Base-by-base conservation (phyloP, 2,113 vertebrate species). In the Gulo gulo region DNA sequence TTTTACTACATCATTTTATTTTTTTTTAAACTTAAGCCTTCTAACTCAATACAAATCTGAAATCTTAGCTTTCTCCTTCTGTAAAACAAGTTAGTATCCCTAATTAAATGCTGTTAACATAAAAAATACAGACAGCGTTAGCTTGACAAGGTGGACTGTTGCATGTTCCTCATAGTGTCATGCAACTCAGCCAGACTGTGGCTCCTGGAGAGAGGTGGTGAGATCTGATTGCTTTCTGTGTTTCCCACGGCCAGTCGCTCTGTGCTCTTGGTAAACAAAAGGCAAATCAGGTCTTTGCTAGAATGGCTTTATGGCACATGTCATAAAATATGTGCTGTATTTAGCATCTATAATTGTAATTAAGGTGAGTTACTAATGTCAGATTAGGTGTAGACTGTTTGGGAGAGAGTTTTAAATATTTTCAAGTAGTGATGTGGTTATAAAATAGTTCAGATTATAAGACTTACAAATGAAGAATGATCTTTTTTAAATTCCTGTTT, bases 281-380 rank as follows among this genome's bases (percentile, higher is more conserved):
- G 79, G 31, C 74, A 88, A 16, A 10, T 65, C 14, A 47, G 95
- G 88, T 95, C 79, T 92, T 86, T 92, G 94, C 34, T 74, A 63
- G 76, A 90, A 57, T 88, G 71, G 14, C 94, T 86, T 88, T 92
- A 88, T 86, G 90, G n/a, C 76, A 79, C 29, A 50, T 71, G 57
- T 26, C 67, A 79, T 94, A 80, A 96, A 45, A 81, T 88, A 39
- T 13, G 23, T 71, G 61, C n/a, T 57, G 0, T 84, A 31, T 94
- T 92, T 88, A 88, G 26, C 91, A 39, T 97, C 57, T 65, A 5
- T 80, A 65, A 12, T 74, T 97, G 15, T 92, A 65, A 76, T 63
- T 91, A 96, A 93, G 59, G n/a, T 31, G 24, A 92, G 34, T 95
- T 97, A 94, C 96, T 96, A 71, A 78, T 73, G 34, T 73, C 26